Percentiles rank a stretch among this genome's conserved stretches.
Evolutionary conservation across 2,888 invertebrate species (phyloP).

Genomic region (Cheilosia vernalis): DNA sequence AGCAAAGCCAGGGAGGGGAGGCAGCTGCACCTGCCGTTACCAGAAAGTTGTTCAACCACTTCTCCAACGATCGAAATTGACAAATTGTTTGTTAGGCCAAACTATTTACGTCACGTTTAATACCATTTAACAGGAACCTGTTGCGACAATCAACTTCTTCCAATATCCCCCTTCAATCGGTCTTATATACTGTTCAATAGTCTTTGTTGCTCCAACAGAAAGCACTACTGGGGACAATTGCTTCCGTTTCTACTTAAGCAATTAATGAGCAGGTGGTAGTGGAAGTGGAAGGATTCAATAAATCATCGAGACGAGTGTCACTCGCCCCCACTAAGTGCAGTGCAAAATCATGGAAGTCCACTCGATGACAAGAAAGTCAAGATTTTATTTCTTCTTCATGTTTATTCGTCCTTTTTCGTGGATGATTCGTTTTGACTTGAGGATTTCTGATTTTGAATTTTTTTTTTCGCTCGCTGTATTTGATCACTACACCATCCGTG

Average conservation of each 20-base stretch:
- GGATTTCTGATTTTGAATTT: conserved; percentile 10
- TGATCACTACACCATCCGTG: conserved; percentile 36
- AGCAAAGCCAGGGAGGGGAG: no score
- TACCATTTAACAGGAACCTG: no score
- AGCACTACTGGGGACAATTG: conserved; percentile 39
- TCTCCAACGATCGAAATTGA: no score
- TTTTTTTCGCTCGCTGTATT: conserved; percentile 15
- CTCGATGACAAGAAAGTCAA: conserved; percentile 18
- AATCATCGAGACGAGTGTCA: conserved; percentile 68
- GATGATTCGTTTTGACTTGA: conserved; percentile 11
- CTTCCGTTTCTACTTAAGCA: conserved; percentile 57
- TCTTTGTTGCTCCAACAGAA: conserved; percentile 20
- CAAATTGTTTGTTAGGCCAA: no score
- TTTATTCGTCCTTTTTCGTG: conserved; percentile 23
- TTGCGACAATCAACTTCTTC: not conserved
- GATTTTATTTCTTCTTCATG: conserved; percentile 26
- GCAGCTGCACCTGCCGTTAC: no score
- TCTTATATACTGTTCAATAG: not conserved
- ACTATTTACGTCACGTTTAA: no score
- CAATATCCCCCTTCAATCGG: not conserved
- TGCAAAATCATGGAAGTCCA: not conserved
- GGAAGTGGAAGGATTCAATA: conserved; percentile 69
- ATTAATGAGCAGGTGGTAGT: conserved; percentile 72
- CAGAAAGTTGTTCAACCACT: no score
- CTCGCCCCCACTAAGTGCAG: conserved; percentile 49